These are phyloP conservation scores for Etheostoma cragini DNA, from an alignment of 2,113 vertebrate genomes.

Conservation along the genomic window DNA sequence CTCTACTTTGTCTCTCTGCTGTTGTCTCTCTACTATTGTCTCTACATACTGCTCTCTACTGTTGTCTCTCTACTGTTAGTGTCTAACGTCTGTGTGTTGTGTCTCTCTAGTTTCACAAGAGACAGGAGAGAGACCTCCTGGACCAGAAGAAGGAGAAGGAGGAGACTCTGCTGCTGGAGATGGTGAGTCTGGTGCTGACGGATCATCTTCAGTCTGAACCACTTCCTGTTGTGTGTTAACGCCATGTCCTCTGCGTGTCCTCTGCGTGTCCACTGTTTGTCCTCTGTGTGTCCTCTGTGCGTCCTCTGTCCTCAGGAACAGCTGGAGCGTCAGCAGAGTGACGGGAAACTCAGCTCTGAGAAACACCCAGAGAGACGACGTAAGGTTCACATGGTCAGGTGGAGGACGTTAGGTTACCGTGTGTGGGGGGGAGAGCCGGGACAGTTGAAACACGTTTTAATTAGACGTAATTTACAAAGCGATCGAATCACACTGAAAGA, in stretches of 20 bases:
- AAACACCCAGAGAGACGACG: conserved; percentile 65
- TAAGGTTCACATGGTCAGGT: background rate
- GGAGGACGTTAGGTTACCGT: too few relatives aligned
- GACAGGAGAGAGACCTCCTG: conserved; percentile 89
- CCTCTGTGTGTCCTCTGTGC: background rate
- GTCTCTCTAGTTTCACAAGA: conserved; percentile 89
- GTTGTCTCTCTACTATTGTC: too few relatives aligned
- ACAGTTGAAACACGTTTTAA: too few relatives aligned
- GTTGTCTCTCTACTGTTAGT: too few relatives aligned
- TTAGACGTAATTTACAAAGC: too few relatives aligned
- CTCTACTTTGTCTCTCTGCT: too few relatives aligned
- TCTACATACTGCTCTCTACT: too few relatives aligned
- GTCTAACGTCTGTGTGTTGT: background rate
- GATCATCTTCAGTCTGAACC: background rate
- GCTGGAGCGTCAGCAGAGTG: conserved; percentile 67
- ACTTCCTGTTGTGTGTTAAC: background rate
- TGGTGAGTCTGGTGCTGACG: conserved; percentile 81
- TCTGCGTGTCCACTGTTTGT: background rate
- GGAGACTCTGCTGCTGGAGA: conserved; percentile 92
- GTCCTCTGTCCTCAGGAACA: conserved; percentile 60
- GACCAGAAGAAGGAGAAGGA: conserved; percentile 95
- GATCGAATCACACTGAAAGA: too few relatives aligned
- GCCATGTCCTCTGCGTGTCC: conserved; percentile 4
- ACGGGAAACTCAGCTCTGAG: conserved; percentile 47
- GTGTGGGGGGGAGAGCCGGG: too few relatives aligned